Evolutionary conservation across 2,888 invertebrate genomes (phyloP), one percentile per base, ranked within the genome.

Genomic region (Marasmarcha lunaedactyla): DNA sequence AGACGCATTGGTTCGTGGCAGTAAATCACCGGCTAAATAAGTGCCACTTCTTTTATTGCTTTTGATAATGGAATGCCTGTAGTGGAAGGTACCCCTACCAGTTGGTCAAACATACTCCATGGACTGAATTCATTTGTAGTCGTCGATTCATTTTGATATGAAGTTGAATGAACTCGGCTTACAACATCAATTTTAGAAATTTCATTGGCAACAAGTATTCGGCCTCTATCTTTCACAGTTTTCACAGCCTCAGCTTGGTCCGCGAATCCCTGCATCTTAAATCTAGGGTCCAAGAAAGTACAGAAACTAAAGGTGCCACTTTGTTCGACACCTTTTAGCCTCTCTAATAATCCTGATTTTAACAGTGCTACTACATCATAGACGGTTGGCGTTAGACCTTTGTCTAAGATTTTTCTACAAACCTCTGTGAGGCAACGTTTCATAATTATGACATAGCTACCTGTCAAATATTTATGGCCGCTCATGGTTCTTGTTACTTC

Each of bases 391-490:
- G n/a, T n/a, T 37, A n/a, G 1, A 41, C 11, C 6, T 37, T 13
- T n/a, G 37, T 37, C 1, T 25, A n/a, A n/a, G n/a, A n/a, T n/a
- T n/a, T n/a, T n/a, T n/a, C n/a, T n/a, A n/a, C n/a, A n/a, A n/a
- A n/a, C 10, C 1, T 15, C 14, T 5, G 14, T 15, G 10, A 55
- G 46, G 15, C 51, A 54, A 1, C 49, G 33, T 4, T 47, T 47
- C 42, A 54, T 46, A 0, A 49, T 42, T 12, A 53, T 55, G 1
- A 54, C 44, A 4, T 42, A 49, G 14, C 53, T 49, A 1, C 40
- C 49, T 1, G 51, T 50, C 14, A 54, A 30, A 41, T 52, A 51
- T 27, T 50, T 50, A 47, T 57, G 39, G 0, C 47, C 39, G 43
- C 51, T 51, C 46, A 50, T 46, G 4, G 48, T 26, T 6, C n/a